Percentiles rank a stretch among this genome's conserved stretches.
Conservation (phyloP, 2,797 vertebrate genomes). For the Oreonectes daqikongensis region DNA sequence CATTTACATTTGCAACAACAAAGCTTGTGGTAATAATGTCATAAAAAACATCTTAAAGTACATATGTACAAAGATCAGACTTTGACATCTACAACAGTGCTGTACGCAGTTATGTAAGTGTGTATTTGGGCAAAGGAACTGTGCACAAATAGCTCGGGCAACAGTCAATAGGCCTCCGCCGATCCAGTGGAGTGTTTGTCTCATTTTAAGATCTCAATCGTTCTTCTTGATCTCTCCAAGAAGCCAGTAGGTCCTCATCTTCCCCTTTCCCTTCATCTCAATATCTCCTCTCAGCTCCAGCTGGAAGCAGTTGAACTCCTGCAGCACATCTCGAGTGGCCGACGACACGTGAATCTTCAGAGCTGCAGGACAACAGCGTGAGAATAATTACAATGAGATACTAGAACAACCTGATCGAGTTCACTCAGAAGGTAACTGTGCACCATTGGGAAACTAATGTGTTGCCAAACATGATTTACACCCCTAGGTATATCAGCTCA, state of each 20-base stretch:
- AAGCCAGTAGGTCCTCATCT: slow-evolving; percentile 90
- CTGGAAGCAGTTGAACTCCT: slow-evolving; percentile 87
- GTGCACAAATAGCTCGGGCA: neutral
- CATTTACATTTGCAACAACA: neutral
- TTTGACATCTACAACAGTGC: slow-evolving; percentile 8
- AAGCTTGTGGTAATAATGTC: slow-evolving; percentile 10
- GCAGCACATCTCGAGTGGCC: slow-evolving; percentile 81
- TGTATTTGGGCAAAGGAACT: neutral
- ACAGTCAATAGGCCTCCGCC: slow-evolving; percentile 3
- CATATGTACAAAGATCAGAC: slow-evolving; percentile 28
- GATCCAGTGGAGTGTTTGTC: neutral
- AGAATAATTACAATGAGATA: slow-evolving; percentile 11
- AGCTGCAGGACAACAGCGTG: slow-evolving; percentile 67
- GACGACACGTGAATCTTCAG: slow-evolving; percentile 90
- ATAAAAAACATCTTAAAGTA: slow-evolving; percentile 31
- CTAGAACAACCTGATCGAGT: neutral
- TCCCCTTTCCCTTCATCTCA: slow-evolving; percentile 92
- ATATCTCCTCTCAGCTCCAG: slow-evolving; percentile 87
- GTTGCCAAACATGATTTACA: slow-evolving; percentile 14
- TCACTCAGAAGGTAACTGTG: neutral
- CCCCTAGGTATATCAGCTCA: neutral
- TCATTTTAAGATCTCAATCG: slow-evolving; percentile 58
- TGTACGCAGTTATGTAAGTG: slow-evolving; percentile 14
- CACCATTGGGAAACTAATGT: neutral
- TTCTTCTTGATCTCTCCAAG: slow-evolving; percentile 78